phyloP scores from a whole-genome alignment of 1,140 invertebrate species.

The Microplitis demolitor region DNA sequence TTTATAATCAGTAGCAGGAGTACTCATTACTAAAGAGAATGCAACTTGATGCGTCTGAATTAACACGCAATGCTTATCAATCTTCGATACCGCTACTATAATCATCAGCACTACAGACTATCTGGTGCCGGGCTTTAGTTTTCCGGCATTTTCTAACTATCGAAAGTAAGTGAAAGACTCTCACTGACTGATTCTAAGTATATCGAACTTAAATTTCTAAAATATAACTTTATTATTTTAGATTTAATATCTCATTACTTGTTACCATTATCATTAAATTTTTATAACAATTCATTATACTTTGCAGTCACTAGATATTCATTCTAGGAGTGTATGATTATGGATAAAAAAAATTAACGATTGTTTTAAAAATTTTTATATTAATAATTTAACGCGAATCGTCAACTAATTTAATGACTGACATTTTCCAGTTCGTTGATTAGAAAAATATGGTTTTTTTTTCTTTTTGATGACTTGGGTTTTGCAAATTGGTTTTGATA shows the following conservation, averaged over 20 bases:
- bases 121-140: background rate
- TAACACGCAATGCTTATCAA: conserved; percentile 10
- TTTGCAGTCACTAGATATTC: background rate
- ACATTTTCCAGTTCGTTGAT: conserved; percentile 21
- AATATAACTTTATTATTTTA: conserved; percentile 18
- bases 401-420: conserved; percentile 9
- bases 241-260: background rate
- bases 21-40: background rate
- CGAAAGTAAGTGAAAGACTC: conserved; percentile 49
- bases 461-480: background rate
- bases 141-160: conserved; percentile 43
- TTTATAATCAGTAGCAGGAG: too few species aligned
- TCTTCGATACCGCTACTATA: background rate
- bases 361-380: background rate
- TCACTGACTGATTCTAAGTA: conserved; percentile 32
- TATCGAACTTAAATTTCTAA: conserved; percentile 42
- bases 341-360: too few species aligned
- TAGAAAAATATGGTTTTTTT: background rate
- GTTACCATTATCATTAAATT: background rate
- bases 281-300: background rate
- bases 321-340: too few species aligned
- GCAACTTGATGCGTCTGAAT: conserved; percentile 20
- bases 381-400: background rate
- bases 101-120: background rate
- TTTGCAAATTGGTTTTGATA: background rate